Evolutionary conservation across 2,797 vertebrate genomes (phyloP).

Genomic region (Gallirallus australis): DNA sequence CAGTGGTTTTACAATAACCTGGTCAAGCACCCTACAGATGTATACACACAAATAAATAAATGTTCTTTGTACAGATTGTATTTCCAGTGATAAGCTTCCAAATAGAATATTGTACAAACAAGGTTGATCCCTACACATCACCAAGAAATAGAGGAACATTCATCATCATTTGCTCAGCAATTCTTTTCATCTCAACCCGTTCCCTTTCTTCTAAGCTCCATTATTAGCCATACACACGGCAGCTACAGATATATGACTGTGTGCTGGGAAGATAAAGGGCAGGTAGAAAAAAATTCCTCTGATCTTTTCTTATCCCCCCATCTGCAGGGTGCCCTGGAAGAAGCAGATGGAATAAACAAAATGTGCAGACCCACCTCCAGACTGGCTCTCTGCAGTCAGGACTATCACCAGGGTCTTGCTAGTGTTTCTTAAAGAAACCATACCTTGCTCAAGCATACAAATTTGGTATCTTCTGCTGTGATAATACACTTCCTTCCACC

Average conservation of each 20-base stretch:
- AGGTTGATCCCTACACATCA: neutral
- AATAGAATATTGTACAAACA: neutral
- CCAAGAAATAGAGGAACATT: neutral
- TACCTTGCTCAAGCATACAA: neutral
- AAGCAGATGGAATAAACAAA: slow-evolving; percentile 8
- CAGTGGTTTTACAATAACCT: neutral
- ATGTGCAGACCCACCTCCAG: neutral
- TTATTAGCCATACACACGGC: neutral
- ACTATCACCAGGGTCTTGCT: neutral
- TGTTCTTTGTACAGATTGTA: neutral
- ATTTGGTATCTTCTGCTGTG: neutral
- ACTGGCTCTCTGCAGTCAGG: neutral
- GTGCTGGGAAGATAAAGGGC: neutral
- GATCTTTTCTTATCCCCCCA: neutral
- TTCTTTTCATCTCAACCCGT: slow-evolving; percentile 16
- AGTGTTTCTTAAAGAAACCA: neutral
- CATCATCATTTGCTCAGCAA: neutral
- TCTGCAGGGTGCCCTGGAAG: neutral
- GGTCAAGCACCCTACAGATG: neutral
- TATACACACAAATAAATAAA: rapidly evolving
- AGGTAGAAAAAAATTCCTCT: slow-evolving; percentile 52
- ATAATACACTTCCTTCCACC: neutral
- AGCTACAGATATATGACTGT: neutral
- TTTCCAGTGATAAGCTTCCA: neutral
- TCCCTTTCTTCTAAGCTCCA: neutral